These are phyloP conservation scores for Coccyzus lansbergi DNA, from an alignment of 2,797 vertebrate genomes.

Conservation along the genomic window DNA sequence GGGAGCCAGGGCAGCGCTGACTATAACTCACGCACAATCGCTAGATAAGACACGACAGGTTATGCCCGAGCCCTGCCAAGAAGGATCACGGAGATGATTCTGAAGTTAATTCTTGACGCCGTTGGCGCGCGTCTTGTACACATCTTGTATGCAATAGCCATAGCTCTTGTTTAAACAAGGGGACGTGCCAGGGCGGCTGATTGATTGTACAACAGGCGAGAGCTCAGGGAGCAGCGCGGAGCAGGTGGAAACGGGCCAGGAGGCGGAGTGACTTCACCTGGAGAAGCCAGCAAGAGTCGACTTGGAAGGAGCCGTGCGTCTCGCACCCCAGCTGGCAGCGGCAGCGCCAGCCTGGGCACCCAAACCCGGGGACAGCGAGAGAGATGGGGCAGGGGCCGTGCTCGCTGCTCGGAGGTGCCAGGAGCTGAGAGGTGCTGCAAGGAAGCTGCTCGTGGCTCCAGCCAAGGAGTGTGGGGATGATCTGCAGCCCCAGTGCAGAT, in stretches of 20 bases:
- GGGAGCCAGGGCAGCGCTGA: not conserved
- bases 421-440: too few species aligned
- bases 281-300: not conserved
- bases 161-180: not conserved
- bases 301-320: fast-evolving
- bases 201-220: not conserved
- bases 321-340: fast-evolving
- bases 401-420: not conserved
- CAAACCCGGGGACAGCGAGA: fast-evolving
- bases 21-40: not conserved
- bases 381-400: fast-evolving
- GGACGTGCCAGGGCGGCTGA: conserved; percentile 5
- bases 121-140: not conserved
- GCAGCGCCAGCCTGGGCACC: not conserved
- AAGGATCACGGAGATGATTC: conserved; percentile 6
- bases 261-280: not conserved
- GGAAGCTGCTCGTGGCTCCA: too few species aligned
- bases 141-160: not conserved
- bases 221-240: not conserved
- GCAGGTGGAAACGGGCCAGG: not conserved
- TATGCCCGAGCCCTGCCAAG: conserved; percentile 47
- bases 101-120: conserved; percentile 22
- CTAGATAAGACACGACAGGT: conserved; percentile 34
- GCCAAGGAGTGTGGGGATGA: too few species aligned
- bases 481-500: too few species aligned